A percentile compares a stretch with the other conserved stretches of the same genome.
phyloP scores from a whole-genome alignment of 2,888 invertebrate species.

The Drosophila mimetica region DNA sequence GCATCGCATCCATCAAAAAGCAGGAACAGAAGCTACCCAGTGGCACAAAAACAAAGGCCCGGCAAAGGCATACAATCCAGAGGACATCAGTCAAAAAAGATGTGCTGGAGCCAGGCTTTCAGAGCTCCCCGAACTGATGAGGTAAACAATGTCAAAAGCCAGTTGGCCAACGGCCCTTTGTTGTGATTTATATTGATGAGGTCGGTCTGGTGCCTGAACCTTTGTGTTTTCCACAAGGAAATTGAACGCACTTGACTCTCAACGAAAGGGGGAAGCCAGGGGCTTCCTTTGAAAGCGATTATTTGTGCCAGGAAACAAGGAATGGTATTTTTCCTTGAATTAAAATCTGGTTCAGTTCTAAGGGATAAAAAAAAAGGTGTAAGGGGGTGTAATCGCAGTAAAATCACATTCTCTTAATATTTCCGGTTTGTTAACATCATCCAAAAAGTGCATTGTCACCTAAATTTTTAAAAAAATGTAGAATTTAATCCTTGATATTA shows the following conservation, averaged over 20 bases:
- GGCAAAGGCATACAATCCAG: neutral
- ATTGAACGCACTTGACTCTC: constrained; percentile 59
- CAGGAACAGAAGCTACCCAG: constrained; percentile 33
- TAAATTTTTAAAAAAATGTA: too few species aligned
- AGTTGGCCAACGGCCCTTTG: constrained; percentile 63
- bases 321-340: constrained; percentile 6
- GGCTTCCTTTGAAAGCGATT: constrained; percentile 11
- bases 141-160: constrained; percentile 68
- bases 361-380: neutral
- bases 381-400: neutral
- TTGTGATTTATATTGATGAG: constrained; percentile 75
- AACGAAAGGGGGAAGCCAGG: constrained; percentile 42
- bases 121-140: constrained; percentile 35
- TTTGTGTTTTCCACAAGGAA: constrained; percentile 35
- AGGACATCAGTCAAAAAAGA: constrained; percentile 45
- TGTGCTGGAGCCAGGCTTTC: constrained; percentile 12
- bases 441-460: too few species aligned
- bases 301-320: constrained; percentile 37
- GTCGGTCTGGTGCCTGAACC: neutral
- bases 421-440: too few species aligned
- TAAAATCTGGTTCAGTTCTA: neutral
- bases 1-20: constrained; percentile 69
- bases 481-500: too few species aligned
- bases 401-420: neutral
- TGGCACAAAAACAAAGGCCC: constrained; percentile 49